phyloP scores from a whole-genome alignment of 2,113 vertebrate genomes.

The Aplodontia rufa region DNA sequence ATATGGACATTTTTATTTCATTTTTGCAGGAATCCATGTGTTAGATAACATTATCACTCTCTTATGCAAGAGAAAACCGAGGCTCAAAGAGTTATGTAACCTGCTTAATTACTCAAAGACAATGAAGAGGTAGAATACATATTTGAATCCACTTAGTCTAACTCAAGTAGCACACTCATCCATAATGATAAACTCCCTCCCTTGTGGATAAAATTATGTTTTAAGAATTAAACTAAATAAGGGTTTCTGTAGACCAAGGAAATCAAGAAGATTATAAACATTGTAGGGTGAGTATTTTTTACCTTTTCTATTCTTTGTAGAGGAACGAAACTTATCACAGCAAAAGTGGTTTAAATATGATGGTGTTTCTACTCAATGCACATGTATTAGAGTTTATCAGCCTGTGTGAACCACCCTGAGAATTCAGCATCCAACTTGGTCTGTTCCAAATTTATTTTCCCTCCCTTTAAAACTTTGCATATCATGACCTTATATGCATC shows the following conservation, averaged over 20 bases:
- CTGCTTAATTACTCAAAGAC: background rate
- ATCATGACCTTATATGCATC: too few species aligned
- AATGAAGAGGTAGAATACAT: too few species aligned
- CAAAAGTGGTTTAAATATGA: background rate
- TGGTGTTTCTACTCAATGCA: background rate
- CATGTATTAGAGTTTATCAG: background rate
- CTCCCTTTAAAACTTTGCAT: too few species aligned
- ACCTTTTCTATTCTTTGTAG: background rate
- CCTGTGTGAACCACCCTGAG: rapidly evolving
- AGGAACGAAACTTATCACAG: too few species aligned
- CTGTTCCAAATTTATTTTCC: background rate
- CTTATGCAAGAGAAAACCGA: background rate
- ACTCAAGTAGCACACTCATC: rapidly evolving
- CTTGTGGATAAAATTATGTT: background rate
- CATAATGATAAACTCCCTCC: background rate
- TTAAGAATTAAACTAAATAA: background rate
- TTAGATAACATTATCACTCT: background rate
- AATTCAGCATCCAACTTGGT: background rate
- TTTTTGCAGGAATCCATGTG: background rate
- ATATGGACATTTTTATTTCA: background rate
- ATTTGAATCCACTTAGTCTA: background rate
- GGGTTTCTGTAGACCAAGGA: background rate
- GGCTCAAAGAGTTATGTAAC: background rate
- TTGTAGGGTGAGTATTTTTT: background rate
- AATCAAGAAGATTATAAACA: background rate